Base-by-base conservation (phyloP, 1,140 invertebrate species). In the Magallana gigas region DNA sequence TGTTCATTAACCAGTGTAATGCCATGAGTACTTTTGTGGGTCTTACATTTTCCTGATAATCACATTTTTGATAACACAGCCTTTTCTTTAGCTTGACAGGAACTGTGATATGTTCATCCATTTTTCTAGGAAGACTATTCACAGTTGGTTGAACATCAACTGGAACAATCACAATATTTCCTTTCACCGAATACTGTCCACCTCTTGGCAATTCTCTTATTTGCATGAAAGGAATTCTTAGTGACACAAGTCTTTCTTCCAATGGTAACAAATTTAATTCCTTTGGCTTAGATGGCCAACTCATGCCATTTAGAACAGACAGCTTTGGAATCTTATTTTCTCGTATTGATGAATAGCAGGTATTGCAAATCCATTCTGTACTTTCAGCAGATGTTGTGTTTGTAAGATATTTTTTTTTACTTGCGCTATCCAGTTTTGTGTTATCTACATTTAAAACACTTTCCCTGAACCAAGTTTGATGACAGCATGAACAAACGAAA, bases 1-100 rank as follows among this genome's bases (percentile, higher is more conserved):
- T 83, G 3, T 85, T 82, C 83, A 85, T 58, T 23, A 89, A 48
- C 82, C 71, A 85, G 64, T 71, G 16, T 62, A 84, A 76, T 14
- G 62, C 87, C 76, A 48, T 48, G 11, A 85, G 11, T 59, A 87
- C 87, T 36, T 29, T 58, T 18, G 12, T 56, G 11, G 89, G 89
- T 16, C 86, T 23, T 8, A 90, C 57, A 86, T 87, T 90, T 90
- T 90, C 86, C 57, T 29, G 85, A 48, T 48, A 81, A 56, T 68
- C 84, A 85, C 56, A 76, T 76, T 57, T 16, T n/a, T 82, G 85
- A 57, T 87, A 85, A 36, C 64, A 80, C n/a, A 89, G 14, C 48
- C 83, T 81, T 83, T 83, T 83, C 62, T 90, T 90, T 58, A 90
- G 48, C 58, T 88, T 88, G 7, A 87, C 84, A 16, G 89, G 18